phyloP scores from a whole-genome alignment of 1,140 invertebrate species.

The Teleopsis dalmanni region DNA sequence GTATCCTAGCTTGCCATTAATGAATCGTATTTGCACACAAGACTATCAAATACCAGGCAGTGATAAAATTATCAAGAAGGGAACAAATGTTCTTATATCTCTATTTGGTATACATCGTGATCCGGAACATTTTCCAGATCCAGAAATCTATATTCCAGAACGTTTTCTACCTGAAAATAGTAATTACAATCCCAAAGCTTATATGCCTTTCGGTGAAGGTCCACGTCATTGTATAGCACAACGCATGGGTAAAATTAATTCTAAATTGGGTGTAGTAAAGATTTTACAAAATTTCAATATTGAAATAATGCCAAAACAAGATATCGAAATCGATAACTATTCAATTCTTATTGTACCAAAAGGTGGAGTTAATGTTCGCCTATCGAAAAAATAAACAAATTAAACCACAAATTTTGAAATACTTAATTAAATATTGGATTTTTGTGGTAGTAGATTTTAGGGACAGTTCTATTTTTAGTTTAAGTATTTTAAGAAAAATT shows the following conservation, averaged over 20 bases:
- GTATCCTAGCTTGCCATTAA: slow-evolving; percentile 51
- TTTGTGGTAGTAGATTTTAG: no score
- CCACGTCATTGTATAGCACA: slow-evolving; percentile 47
- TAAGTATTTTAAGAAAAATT: no score
- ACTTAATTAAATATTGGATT: no score
- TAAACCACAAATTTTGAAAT: no score
- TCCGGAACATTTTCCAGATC: slow-evolving; percentile 54
- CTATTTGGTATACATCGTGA: slow-evolving; percentile 47
- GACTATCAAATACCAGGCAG: slow-evolving; percentile 43
- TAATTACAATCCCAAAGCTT: slow-evolving; percentile 41
- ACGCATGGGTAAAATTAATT: slow-evolving; percentile 11
- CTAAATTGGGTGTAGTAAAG: slow-evolving; percentile 10
- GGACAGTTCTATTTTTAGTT: no score
- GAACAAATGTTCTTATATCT: slow-evolving; percentile 44
- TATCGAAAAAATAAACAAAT: slow-evolving; percentile 29
- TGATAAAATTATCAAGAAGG: slow-evolving; percentile 44
- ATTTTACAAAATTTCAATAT: slow-evolving; percentile 12
- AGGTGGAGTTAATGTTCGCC: slow-evolving; percentile 22
- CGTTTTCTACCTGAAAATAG: slow-evolving; percentile 50
- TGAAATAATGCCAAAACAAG: slow-evolving; percentile 2
- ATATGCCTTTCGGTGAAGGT: slow-evolving; percentile 62
- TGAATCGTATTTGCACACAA: slow-evolving; percentile 44
- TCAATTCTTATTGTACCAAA: slow-evolving; percentile 27
- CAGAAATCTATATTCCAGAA: slow-evolving; percentile 58
- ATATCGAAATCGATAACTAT: slow-evolving; percentile 18